Percentiles rank a stretch among this genome's conserved stretches.
These are phyloP conservation scores for Phaedon cochleariae DNA, from an alignment of 2,888 invertebrate species.

Conservation along the genomic window DNA sequence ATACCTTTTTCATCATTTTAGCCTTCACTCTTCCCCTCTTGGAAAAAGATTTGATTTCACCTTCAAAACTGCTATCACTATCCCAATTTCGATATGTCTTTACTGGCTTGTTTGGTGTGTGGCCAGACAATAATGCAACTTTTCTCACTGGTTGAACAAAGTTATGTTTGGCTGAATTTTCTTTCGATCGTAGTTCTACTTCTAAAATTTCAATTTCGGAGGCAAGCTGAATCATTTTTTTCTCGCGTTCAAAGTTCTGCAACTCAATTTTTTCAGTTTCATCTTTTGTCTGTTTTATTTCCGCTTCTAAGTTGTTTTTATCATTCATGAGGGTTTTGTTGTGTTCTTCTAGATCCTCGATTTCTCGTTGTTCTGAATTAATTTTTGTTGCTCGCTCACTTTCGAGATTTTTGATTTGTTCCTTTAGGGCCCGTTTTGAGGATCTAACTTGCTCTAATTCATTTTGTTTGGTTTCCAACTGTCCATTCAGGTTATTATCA, in stretches of 20 bases:
- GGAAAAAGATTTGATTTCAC: not conserved
- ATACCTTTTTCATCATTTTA: not conserved
- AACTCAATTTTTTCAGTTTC: not conserved
- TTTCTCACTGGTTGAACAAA: not conserved
- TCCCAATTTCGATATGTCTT: not conserved
- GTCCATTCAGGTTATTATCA: not conserved
- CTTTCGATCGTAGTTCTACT: not conserved
- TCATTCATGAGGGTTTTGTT: not conserved
- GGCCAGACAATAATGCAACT: not conserved
- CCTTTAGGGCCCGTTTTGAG: not conserved
- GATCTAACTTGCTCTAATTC: not conserved
- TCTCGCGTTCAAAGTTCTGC: not conserved
- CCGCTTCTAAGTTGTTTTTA: not conserved
- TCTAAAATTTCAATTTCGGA: not conserved
- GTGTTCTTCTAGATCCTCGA: not conserved
- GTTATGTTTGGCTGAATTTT: not conserved
- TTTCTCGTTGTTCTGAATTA: not conserved
- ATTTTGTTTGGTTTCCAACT: not conserved
- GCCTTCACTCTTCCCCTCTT: not conserved
- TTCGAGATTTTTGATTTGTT: not conserved
- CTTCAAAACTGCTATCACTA: not conserved
- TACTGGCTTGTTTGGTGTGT: not conserved
- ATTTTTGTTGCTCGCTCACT: not conserved
- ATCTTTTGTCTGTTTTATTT: not conserved
- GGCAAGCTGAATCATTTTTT: not conserved